Evolutionary conservation across 2,797 vertebrate genomes (phyloP), one percentile per base, ranked within the genome.

Genomic region (Megalops cyprinoides): DNA sequence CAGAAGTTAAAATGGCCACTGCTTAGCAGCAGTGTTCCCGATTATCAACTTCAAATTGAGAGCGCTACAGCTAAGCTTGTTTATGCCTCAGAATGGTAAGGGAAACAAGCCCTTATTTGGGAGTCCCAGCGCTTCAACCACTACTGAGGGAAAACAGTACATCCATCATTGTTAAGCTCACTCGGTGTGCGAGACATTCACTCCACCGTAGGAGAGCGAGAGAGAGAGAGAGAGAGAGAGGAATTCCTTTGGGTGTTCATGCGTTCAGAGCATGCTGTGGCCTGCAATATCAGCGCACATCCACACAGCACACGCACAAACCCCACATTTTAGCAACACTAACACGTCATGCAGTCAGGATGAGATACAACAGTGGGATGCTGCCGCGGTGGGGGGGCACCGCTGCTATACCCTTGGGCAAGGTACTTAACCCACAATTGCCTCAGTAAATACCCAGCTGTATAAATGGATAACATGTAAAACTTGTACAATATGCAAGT

Each of bases 91-190:
- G 73, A 44, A 74, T 76, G 58, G 60, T 79, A 77, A n/a, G 74
- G 77, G 79, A 74, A 83, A 84, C 74, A 84, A 85, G 74, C 56
- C 79, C 0, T 5, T 62, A 79, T 49, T 79, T 81, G 82, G 69
- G 9, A 82, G 80, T 74, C 49, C 1, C 69, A 76, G 80, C n/a
- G 79, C 77, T 77, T 80, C 20, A 8, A 37, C n/a, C 42, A 37
- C 79, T 83, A 74, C 51, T 83, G 78, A 84, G 82, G 74, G 84
- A 87, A 84, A 82, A 78, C 84, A 86, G 84, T 82, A 81, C 81
- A 90, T 92, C 89, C 79, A 88, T 92, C 91, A 90, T 87, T 87
- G 88, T 91, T 91, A 90, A 85, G 85, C 85, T 85, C 82, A 88
- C 85, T 65, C 81, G 79, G 62, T 71, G 85, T 62, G 87, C 87